phyloP scores from a whole-genome alignment of 2,888 invertebrate genomes.

The Xanthia togata region DNA sequence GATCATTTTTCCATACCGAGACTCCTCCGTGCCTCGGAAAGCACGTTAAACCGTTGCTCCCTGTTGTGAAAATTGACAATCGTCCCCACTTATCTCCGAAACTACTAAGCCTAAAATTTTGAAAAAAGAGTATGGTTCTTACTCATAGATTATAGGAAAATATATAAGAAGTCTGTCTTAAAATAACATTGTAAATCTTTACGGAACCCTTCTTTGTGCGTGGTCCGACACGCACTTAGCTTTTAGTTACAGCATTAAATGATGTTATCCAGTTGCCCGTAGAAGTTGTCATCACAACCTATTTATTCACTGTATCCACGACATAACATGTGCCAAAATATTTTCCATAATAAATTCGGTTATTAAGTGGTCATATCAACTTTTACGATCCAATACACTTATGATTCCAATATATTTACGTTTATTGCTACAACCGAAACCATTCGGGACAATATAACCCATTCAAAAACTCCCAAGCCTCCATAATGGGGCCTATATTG shows the following conservation, averaged over 20 bases:
- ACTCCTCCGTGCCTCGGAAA: too few species aligned
- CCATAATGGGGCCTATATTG: constrained; percentile 4
- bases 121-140: too few species aligned
- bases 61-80: too few species aligned
- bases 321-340: neutral
- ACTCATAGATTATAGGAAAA: too few species aligned
- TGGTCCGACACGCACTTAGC: too few species aligned
- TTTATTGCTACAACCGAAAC: constrained; percentile 58
- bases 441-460: constrained; percentile 49
- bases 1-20: too few species aligned
- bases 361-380: constrained; percentile 5
- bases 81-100: too few species aligned
- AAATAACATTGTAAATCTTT: too few species aligned
- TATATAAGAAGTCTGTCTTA: too few species aligned
- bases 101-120: too few species aligned
- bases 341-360: constrained; percentile 21
- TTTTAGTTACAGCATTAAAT: constrained; percentile 6
- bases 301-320: neutral
- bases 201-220: too few species aligned
- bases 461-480: constrained; percentile 43
- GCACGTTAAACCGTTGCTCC: too few species aligned
- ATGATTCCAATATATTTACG: constrained; percentile 49
- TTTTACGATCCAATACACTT: constrained; percentile 21
- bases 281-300: neutral
- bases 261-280: neutral